Percentiles rank a stretch among this genome's conserved stretches.
These are phyloP conservation scores for Brachionus koreanus DNA, from an alignment of 1,140 invertebrate species.

Conservation along the genomic window DNA sequence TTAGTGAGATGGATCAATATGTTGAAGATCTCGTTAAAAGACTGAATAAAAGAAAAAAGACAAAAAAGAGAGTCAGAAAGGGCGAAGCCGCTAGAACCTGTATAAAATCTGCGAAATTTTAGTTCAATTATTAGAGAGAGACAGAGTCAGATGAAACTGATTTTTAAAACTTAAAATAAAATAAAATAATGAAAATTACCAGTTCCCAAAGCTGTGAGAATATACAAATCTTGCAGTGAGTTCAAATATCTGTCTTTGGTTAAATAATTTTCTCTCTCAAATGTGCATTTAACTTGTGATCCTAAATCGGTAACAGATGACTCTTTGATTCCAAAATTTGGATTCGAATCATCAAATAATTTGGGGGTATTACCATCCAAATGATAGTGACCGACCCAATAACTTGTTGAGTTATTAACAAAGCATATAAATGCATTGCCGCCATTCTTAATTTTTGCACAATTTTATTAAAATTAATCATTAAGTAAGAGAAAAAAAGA, in stretches of 20 bases:
- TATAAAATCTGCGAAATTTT: too few species aligned
- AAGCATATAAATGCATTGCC: neutral
- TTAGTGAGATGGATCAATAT: too few species aligned
- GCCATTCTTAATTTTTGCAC: neutral
- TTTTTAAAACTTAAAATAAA: too few species aligned
- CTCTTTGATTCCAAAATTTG: neutral
- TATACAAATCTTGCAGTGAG: neutral
- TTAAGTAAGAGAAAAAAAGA: neutral
- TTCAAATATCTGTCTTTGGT: neutral
- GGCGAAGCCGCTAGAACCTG: too few species aligned
- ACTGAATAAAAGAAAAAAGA: too few species aligned
- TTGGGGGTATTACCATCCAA: neutral
- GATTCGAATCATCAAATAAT: neutral
- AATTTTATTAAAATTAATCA: neutral
- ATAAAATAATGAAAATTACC: neutral
- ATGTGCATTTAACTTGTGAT: neutral
- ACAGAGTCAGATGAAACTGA: too few species aligned
- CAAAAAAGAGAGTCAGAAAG: too few species aligned
- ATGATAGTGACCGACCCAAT: neutral
- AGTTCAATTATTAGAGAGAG: too few species aligned
- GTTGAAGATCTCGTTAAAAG: too few species aligned
- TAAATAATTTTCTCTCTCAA: neutral
- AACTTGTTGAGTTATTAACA: neutral
- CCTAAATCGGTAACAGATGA: neutral
- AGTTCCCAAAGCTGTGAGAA: neutral